A percentile compares a stretch with the other conserved stretches of the same genome.
These are phyloP conservation scores for Ectropis crepuscularia DNA, from an alignment of 2,888 invertebrate species.

Conservation along the genomic window DNA sequence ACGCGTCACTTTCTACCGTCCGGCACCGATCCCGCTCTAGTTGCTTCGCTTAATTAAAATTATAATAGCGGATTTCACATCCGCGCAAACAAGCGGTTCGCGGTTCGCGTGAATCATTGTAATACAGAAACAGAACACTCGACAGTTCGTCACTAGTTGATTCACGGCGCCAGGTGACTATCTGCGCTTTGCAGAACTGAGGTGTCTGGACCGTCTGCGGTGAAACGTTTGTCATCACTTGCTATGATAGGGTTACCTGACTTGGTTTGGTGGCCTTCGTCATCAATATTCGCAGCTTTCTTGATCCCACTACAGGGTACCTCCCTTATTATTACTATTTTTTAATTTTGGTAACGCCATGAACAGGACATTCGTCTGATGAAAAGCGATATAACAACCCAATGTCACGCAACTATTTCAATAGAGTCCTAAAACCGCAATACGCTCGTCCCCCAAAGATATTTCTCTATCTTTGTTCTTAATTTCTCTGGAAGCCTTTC, in stretches of 20 bases:
- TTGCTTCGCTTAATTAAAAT: constrained; percentile 81
- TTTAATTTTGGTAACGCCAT: no score
- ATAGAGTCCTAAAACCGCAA: no score
- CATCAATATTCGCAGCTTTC: no score
- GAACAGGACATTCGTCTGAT: no score
- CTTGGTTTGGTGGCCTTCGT: background rate
- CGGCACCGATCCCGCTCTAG: constrained; percentile 77
- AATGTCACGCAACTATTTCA: no score
- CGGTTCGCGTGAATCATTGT: constrained; percentile 79
- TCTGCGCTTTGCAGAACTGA: constrained; percentile 18
- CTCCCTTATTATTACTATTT: no score
- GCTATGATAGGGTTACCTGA: background rate
- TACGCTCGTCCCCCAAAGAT: no score
- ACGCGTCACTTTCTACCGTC: constrained; percentile 76
- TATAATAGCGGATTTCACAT: constrained; percentile 83
- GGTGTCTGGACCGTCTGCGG: constrained; percentile 11
- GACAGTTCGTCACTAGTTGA: constrained; percentile 62
- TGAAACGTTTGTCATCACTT: constrained; percentile 5
- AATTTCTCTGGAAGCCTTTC: no score
- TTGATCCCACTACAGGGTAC: no score
- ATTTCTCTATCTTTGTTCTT: no score
- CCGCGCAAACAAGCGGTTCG: constrained; percentile 78
- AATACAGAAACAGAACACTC: constrained; percentile 51
- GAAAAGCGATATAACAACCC: no score
- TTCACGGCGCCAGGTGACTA: constrained; percentile 50